Evolutionary conservation across 1,140 invertebrate genomes (phyloP).

Genomic region (Nasonia vitripennis): DNA sequence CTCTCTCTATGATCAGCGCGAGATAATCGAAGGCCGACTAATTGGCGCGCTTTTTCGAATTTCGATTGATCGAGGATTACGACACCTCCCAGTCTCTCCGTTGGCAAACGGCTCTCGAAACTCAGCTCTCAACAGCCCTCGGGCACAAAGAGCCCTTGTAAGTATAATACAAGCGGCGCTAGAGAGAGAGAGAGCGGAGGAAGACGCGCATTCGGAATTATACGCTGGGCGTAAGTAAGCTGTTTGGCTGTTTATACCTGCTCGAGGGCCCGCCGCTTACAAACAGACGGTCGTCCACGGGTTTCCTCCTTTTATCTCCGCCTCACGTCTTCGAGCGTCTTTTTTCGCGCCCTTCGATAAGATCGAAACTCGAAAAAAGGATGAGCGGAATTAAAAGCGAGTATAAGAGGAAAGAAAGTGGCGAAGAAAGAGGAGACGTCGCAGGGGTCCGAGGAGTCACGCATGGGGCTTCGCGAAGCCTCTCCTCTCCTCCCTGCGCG

Average conservation of each 20-base stretch:
- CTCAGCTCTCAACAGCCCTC: no score
- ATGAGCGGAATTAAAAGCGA: not conserved
- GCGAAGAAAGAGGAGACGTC: slow-evolving; percentile 20
- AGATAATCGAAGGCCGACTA: no score
- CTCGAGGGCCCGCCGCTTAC: slow-evolving; percentile 64
- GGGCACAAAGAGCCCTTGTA: no score
- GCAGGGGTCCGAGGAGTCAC: slow-evolving; percentile 44
- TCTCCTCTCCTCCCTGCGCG: slow-evolving; percentile 28
- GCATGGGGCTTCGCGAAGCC: slow-evolving; percentile 59
- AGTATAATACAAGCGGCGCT: not conserved
- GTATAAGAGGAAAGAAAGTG: not conserved
- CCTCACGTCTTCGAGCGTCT: not conserved
- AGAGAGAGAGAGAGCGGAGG: not conserved
- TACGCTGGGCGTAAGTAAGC: not conserved
- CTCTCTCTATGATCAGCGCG: not conserved
- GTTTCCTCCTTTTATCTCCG: slow-evolving; percentile 72
- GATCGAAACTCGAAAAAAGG: not conserved
- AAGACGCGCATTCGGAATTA: not conserved
- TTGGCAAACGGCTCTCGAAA: no score
- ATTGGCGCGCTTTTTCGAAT: no score
- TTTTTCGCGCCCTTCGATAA: not conserved
- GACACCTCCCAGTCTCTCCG: no score
- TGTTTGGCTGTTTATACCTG: slow-evolving; percentile 45
- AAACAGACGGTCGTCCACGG: slow-evolving; percentile 73
- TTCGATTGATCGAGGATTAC: no score